Conservation (phyloP, 2,888 invertebrate species). For the Cetonia aurata region DNA sequence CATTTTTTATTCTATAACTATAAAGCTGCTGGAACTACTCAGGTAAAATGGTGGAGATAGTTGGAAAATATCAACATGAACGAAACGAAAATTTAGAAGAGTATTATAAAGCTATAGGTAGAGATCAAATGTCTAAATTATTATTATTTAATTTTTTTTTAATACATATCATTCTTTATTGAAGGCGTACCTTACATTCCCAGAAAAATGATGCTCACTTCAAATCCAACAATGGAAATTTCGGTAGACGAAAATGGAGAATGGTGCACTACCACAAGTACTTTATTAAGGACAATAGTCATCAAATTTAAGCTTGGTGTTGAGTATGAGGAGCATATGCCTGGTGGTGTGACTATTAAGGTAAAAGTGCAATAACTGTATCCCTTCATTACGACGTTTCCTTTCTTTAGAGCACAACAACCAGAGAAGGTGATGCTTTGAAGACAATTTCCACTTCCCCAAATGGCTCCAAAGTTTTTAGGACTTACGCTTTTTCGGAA, state of each 20-base stretch:
- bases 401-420: conserved; percentile 69
- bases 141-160: conserved; percentile 7
- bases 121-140: neutral
- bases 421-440: conserved; percentile 68
- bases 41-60: conserved; percentile 69
- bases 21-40: too few species aligned
- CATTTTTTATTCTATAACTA: neutral
- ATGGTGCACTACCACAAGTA: conserved; percentile 72
- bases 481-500: conserved; percentile 66
- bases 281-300: conserved; percentile 71
- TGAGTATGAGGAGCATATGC: conserved; percentile 77
- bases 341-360: conserved; percentile 68
- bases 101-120: conserved; percentile 75
- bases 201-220: conserved; percentile 74
- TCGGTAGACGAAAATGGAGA: conserved; percentile 67
- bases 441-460: conserved; percentile 64
- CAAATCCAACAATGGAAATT: conserved; percentile 74
- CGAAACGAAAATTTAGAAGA: conserved; percentile 77
- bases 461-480: conserved; percentile 62
- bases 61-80: conserved; percentile 75
- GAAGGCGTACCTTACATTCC: conserved; percentile 76
- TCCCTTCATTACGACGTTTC: conserved; percentile 12
- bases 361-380: conserved; percentile 54
- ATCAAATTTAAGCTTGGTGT: conserved; percentile 71
- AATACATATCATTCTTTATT: conserved; percentile 35